Conservation (phyloP, 2,797 vertebrate genomes). For the Lophotriccus pileatus region DNA sequence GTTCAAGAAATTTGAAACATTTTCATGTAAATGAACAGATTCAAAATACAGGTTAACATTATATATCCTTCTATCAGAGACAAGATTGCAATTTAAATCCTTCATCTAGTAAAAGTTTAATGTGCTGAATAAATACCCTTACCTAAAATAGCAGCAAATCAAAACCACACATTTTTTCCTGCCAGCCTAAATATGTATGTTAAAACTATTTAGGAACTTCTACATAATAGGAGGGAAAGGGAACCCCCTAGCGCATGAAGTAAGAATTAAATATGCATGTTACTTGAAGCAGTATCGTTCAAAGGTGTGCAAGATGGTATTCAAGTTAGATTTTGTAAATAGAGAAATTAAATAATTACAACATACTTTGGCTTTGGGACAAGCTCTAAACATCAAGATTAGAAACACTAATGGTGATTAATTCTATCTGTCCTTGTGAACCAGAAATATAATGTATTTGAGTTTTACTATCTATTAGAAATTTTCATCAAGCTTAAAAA, state of each 20-base stretch:
- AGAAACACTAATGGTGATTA: background rate
- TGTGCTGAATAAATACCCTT: background rate
- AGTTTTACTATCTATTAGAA: background rate
- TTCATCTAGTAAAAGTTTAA: background rate
- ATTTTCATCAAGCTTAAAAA: background rate
- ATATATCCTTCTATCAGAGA: background rate
- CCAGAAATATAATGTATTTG: background rate
- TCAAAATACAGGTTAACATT: background rate
- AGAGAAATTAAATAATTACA: background rate
- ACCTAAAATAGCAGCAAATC: slow-evolving; percentile 8
- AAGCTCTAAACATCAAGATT: background rate
- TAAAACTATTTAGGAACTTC: background rate
- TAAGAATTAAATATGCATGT: background rate
- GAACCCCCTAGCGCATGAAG: slow-evolving; percentile 67
- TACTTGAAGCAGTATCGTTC: background rate
- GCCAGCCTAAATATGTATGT: background rate
- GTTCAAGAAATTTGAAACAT: background rate
- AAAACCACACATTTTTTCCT: background rate
- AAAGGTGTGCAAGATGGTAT: background rate
- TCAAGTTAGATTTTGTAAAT: background rate
- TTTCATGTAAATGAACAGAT: background rate
- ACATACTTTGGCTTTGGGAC: background rate
- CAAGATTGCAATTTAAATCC: background rate
- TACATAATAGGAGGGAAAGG: slow-evolving; percentile 44
- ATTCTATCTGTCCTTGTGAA: background rate